Evolutionary conservation across 2,797 vertebrate species (phyloP).

Genomic region (Eulemur coronatus): DNA sequence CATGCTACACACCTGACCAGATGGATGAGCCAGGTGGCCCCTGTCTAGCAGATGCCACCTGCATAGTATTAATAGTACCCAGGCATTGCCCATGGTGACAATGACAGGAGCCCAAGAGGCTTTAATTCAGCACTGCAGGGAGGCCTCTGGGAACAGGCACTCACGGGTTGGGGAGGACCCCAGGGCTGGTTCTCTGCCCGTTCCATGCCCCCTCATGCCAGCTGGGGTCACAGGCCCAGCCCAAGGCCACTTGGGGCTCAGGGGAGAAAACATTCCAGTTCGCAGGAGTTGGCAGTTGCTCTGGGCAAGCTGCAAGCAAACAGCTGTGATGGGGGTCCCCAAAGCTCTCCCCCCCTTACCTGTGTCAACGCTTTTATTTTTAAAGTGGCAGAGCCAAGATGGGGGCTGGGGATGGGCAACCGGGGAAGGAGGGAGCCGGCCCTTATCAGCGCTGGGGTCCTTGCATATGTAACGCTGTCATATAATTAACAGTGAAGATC

Average conservation of each 20-base stretch:
- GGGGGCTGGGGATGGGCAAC: conserved; percentile 32
- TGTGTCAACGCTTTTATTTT: conserved; percentile 82
- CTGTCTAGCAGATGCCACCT: neutral
- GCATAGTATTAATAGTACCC: too few species aligned
- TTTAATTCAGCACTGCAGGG: neutral
- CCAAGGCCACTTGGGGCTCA: neutral
- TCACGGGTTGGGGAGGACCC: neutral
- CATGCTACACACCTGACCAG: neutral
- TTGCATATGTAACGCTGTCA: conserved; percentile 86
- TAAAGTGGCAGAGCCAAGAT: conserved; percentile 52
- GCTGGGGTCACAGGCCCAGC: neutral
- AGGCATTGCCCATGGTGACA: neutral
- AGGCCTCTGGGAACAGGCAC: neutral
- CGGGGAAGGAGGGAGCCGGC: conserved; percentile 59
- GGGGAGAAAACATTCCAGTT: neutral
- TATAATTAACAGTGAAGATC: conserved; percentile 97
- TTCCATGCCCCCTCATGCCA: neutral
- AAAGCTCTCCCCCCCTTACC: conserved; percentile 65
- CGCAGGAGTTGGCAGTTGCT: neutral
- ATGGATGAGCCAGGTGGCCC: neutral
- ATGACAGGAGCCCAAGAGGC: neutral
- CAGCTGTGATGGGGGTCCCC: conserved; percentile 70
- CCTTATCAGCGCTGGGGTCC: conserved; percentile 77
- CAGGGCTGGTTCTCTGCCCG: neutral
- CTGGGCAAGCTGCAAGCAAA: conserved; percentile 65